Evolutionary conservation across 2,888 invertebrate genomes (phyloP).

Genomic region (Drosophila phalerata): DNA sequence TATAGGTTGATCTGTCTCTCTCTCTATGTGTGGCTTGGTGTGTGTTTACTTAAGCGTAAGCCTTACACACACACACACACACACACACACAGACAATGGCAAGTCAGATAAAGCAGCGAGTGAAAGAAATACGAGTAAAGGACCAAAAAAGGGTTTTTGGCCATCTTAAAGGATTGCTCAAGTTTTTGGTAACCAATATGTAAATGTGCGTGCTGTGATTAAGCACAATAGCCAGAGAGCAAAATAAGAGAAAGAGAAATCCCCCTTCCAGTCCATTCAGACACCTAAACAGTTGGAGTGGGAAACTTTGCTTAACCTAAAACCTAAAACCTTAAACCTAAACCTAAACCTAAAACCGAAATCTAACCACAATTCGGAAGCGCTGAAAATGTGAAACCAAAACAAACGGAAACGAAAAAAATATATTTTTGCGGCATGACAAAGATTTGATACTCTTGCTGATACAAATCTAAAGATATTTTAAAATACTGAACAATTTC

Average conservation of each 20-base stretch:
- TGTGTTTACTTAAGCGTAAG: constrained; percentile 81
- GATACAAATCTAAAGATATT: background rate
- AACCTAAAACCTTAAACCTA: constrained; percentile 43
- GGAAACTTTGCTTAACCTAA: constrained; percentile 55
- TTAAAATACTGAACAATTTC: background rate
- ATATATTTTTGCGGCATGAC: background rate
- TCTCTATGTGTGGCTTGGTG: constrained; percentile 27
- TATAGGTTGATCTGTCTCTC: constrained; percentile 6
- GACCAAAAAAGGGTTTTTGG: constrained; percentile 54
- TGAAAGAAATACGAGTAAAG: constrained; percentile 1
- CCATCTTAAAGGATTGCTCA: constrained; percentile 79
- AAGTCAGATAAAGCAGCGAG: constrained; percentile 44
- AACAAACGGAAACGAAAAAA: constrained; percentile 62
- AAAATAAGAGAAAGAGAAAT: constrained; percentile 24
- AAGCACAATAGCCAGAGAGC: constrained; percentile 68
- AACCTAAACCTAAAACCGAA: constrained; percentile 66
- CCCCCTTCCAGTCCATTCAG: background rate
- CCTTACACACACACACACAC: constrained; percentile 55
- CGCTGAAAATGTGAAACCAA: constrained; percentile 76
- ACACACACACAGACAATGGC: constrained; percentile 64
- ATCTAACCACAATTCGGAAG: constrained; percentile 72
- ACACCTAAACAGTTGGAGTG: background rate
- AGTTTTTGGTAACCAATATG: constrained; percentile 81
- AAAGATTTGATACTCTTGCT: background rate
- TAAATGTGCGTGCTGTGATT: constrained; percentile 82